phyloP scores from a whole-genome alignment of 2,888 invertebrate species.

The Parnassius glacialis region DNA sequence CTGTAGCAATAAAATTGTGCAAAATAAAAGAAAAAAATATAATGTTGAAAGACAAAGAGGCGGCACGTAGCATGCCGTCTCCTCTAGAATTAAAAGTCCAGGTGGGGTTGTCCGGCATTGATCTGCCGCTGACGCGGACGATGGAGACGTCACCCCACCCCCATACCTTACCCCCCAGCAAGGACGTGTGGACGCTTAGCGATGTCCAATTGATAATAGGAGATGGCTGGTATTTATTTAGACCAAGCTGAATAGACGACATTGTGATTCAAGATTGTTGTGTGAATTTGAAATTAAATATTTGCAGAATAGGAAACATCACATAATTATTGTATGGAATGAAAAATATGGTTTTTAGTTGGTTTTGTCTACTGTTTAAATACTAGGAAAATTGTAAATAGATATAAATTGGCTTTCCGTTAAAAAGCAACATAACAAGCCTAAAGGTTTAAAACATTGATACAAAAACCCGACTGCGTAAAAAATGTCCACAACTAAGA shows the following conservation, averaged over 20 bases:
- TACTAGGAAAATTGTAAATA: too few species aligned
- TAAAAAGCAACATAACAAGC: too few species aligned
- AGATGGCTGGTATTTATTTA: slow-evolving; percentile 41
- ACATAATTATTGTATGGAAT: too few species aligned
- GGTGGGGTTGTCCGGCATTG: slow-evolving; percentile 77
- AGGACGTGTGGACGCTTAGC: slow-evolving; percentile 33
- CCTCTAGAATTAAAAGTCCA: slow-evolving; percentile 73
- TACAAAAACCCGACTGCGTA: too few species aligned
- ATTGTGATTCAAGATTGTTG: slow-evolving; percentile 36
- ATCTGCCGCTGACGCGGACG: slow-evolving; percentile 72
- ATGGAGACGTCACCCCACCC: slow-evolving; percentile 58
- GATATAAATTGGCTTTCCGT: too few species aligned
- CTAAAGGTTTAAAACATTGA: too few species aligned
- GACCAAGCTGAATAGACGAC: slow-evolving; percentile 21
- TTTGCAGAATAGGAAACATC: slow-evolving; percentile 10
- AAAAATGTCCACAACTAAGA: too few species aligned
- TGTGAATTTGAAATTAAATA: slow-evolving; percentile 31
- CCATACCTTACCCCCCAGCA: slow-evolving; percentile 29
- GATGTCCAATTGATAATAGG: slow-evolving; percentile 66
- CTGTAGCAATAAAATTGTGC: slow-evolving; percentile 7
- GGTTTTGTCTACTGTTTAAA: too few species aligned
- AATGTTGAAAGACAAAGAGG: slow-evolving; percentile 38
- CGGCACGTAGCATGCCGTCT: slow-evolving; percentile 28
- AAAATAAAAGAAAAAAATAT: slow-evolving; percentile 30
- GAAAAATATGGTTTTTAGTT: too few species aligned